These are phyloP conservation scores for Amphiprion percula DNA, from an alignment of 2,113 vertebrate genomes.

Conservation along the genomic window DNA sequence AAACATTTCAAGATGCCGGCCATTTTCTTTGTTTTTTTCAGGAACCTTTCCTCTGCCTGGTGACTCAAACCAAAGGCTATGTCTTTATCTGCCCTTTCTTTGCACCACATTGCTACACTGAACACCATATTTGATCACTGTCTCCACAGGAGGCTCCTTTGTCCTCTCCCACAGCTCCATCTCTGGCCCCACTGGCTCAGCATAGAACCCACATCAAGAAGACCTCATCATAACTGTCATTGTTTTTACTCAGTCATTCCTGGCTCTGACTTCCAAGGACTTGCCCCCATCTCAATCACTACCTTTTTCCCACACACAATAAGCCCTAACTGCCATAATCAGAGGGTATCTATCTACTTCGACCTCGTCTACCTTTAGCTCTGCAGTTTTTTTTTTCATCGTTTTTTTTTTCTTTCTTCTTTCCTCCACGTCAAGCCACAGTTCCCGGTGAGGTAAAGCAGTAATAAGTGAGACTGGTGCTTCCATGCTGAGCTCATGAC, in stretches of 20 bases:
- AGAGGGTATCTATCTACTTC: slow-evolving; percentile 44
- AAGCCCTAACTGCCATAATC: slow-evolving; percentile 62
- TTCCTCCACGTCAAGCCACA: background rate
- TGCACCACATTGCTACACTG: slow-evolving; percentile 32
- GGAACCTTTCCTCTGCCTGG: slow-evolving; percentile 10
- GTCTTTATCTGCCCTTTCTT: slow-evolving; percentile 43
- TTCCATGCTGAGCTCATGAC: slow-evolving; percentile 63
- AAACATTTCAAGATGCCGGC: slow-evolving; percentile 14
- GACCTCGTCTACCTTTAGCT: slow-evolving; percentile 3
- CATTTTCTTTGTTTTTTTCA: slow-evolving; percentile 3
- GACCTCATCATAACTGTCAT: slow-evolving; percentile 69
- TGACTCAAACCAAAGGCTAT: slow-evolving; percentile 40
- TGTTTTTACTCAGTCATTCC: slow-evolving; percentile 66
- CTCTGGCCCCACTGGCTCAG: slow-evolving; percentile 49
- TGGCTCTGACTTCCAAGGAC: slow-evolving; percentile 58
- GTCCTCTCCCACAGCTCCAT: slow-evolving; percentile 54
- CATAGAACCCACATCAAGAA: slow-evolving; percentile 53
- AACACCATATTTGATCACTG: slow-evolving; percentile 62
- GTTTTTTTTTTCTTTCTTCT: background rate
- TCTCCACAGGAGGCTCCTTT: slow-evolving; percentile 58
- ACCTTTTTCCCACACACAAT: slow-evolving; percentile 46
- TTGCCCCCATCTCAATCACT: slow-evolving; percentile 46
- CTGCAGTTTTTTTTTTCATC: background rate
- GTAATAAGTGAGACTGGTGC: slow-evolving; percentile 58
- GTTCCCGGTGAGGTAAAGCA: slow-evolving; percentile 31